phyloP scores from a whole-genome alignment of 2,113 vertebrate species.

The Halichoeres trimaculatus region DNA sequence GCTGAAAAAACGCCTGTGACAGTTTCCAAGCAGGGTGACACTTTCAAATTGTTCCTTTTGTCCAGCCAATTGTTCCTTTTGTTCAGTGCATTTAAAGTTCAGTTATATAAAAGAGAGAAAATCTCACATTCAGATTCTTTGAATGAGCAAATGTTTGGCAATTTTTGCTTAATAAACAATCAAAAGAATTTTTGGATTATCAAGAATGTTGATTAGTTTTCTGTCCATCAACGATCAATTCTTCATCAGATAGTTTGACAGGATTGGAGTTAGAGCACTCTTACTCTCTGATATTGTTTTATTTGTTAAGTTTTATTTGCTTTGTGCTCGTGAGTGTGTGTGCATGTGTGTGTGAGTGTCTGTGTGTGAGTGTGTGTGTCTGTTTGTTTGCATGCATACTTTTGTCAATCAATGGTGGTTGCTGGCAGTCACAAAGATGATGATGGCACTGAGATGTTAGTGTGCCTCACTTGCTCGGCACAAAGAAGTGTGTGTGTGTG shows the following conservation, averaged over 20 bases:
- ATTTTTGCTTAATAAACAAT: conserved; percentile 6
- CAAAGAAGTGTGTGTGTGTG: conserved; percentile 85
- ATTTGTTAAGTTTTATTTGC: conserved; percentile 10
- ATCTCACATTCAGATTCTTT: conserved; percentile 10
- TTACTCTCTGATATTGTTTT: conserved; percentile 2
- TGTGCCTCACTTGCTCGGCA: conserved; percentile 98
- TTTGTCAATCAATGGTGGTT: conserved; percentile 95
- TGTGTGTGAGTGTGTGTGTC: conserved; percentile 51
- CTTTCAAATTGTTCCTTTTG: conserved; percentile 3
- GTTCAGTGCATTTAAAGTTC: conserved; percentile 8
- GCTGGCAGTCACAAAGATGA: conserved; percentile 91
- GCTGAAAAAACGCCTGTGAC: not conserved
- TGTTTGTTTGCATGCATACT: conserved; percentile 77
- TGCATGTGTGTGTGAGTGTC: conserved; percentile 28
- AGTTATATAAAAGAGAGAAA: not conserved
- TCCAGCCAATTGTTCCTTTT: not conserved
- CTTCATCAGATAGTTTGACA: not conserved
- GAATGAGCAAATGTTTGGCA: not conserved
- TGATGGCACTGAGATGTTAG: conserved; percentile 96
- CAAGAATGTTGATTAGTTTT: conserved; percentile 12
- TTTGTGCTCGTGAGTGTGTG: conserved; percentile 12
- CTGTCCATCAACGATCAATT: not conserved
- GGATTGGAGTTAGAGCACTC: not conserved
- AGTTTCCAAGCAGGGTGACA: conserved; percentile 1
- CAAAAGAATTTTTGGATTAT: not conserved